Base-by-base conservation (phyloP, 2,888 invertebrate species). In the Plagodis pulveraria region DNA sequence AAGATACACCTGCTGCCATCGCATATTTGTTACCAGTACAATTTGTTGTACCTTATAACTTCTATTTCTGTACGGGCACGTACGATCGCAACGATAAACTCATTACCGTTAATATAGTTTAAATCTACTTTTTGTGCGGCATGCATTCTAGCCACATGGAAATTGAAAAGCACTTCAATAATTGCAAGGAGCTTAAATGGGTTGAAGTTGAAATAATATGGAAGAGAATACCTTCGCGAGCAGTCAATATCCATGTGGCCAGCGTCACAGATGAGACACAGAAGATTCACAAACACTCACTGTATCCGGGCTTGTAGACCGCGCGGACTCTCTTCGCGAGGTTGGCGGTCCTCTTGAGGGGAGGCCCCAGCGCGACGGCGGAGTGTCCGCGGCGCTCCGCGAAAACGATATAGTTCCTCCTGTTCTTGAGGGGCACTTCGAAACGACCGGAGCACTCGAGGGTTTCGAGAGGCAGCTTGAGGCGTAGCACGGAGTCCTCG, bases 241-340 rank as follows among this genome's bases (percentile, higher is more conserved):
- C 33, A 50, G 42, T 65, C 75, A 67, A 76, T 65, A 71, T 73
- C 77, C 83, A 79, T 77, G 79, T 76, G 78, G 72, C 66, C 69
- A 58, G 69, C 61, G 54, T 52, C 65, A 65, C 52, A 40, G 40
- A 40, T 10, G 40, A 40, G 6, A 46, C 56, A 49, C 63, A 62
- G 64, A 42, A 63, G 62, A 50, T 55, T 41, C 62, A 65, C 64
- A 62, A 58, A 67, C 90, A 92, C 92, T 91, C 91, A 92, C 92
- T 91, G 88, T 92, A 91, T 70, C 89, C 89, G 58, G 84, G 82
- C 83, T 82, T 83, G 91, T 91, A 91, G 89, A 92, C 91, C 55
- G 91, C 89, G 62, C 88, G 85, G 71, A 92, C 86, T 82, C 92
- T 82, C 78, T 86, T 81, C 60, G 89, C 76, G 79, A 92, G 80